Conservation (phyloP, 2,888 invertebrate genomes). For the Synanthedon vespiformis region DNA sequence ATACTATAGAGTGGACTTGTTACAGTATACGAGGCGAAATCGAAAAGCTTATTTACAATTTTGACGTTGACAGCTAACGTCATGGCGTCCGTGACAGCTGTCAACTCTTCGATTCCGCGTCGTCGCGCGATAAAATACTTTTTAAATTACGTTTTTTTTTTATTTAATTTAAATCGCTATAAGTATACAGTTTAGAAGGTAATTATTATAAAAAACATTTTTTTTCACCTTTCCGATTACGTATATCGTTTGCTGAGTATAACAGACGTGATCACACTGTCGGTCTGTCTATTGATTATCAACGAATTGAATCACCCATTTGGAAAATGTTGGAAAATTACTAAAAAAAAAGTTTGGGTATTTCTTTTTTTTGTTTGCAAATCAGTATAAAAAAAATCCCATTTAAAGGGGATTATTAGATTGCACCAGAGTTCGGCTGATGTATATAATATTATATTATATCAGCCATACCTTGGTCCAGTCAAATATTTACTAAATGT, state of each 20-base stretch:
- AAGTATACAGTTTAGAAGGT: constrained; percentile 11
- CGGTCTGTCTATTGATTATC: constrained; percentile 2
- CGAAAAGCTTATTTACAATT: background rate
- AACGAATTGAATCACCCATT: background rate
- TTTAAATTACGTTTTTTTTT: constrained; percentile 29
- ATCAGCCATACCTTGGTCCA: too few relatives aligned
- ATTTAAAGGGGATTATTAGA: too few relatives aligned
- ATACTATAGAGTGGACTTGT: constrained; percentile 57
- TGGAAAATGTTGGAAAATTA: too few relatives aligned
- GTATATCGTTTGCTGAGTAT: constrained; percentile 63
- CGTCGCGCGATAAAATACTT: constrained; percentile 14
- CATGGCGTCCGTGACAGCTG: background rate
- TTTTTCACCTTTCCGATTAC: constrained; percentile 48
- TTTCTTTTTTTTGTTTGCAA: too few relatives aligned
- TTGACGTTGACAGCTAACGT: background rate
- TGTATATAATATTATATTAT: too few relatives aligned
- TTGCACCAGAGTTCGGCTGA: too few relatives aligned
- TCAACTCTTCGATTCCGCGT: constrained; percentile 8
- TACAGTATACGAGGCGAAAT: constrained; percentile 10
- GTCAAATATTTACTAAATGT: too few relatives aligned
- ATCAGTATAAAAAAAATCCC: too few relatives aligned
- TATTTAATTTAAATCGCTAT: constrained; percentile 3
- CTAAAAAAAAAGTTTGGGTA: too few relatives aligned
- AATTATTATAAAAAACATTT: constrained; percentile 21
- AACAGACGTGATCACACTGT: constrained; percentile 36